These are phyloP conservation scores for Hydrolagus colliei DNA, from an alignment of 2,797 vertebrate species.

Conservation along the genomic window DNA sequence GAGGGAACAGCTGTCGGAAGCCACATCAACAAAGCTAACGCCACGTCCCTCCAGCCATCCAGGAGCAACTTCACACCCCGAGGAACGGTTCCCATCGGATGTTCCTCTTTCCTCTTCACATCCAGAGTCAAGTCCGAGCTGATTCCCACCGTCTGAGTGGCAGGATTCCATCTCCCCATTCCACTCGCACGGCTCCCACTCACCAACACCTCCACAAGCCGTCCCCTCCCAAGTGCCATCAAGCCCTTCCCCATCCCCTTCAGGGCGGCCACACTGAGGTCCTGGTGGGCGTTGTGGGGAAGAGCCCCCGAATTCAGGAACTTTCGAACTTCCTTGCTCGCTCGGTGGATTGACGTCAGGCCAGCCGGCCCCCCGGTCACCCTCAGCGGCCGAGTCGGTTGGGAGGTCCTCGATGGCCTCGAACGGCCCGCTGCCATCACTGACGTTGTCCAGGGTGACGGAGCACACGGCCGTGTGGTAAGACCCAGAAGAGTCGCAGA, in stretches of 20 bases:
- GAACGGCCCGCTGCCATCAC: conserved; percentile 65
- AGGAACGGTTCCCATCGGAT: not conserved
- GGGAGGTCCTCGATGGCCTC: conserved; percentile 56
- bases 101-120: conserved; percentile 38
- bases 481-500: conserved; percentile 57
- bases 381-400: conserved; percentile 35
- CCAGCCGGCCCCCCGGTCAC: not conserved
- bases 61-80: conserved; percentile 49
- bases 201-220: not conserved
- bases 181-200: not conserved
- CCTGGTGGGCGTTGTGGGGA: not conserved
- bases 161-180: not conserved
- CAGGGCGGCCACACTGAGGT: not conserved
- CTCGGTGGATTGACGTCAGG: conserved; percentile 35
- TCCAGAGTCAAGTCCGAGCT: conserved; percentile 5
- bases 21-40: not conserved
- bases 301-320: not conserved
- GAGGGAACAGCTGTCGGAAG: not conserved
- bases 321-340: not conserved
- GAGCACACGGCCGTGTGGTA: conserved; percentile 61
- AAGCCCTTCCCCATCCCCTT: not conserved
- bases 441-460: conserved; percentile 45
- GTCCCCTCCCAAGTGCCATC: not conserved
- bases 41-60: not conserved
- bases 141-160: not conserved